Evolutionary conservation across 2,888 invertebrate genomes (phyloP).

Genomic region (Polydrusus pterygomalis): DNA sequence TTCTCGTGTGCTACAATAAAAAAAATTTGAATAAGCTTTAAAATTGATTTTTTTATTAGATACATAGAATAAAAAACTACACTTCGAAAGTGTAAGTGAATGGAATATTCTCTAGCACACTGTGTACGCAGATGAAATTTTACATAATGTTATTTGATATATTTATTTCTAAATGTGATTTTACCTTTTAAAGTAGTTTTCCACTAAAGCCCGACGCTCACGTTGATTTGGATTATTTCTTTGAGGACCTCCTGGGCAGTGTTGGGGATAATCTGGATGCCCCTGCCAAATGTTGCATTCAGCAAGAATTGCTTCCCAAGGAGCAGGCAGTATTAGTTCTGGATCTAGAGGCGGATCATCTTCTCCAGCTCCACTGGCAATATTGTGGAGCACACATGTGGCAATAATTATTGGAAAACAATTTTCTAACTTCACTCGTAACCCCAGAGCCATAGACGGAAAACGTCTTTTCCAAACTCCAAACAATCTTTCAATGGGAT

Average conservation of each 20-base stretch:
- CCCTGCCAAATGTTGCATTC: not conserved
- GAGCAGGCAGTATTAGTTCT: conserved; percentile 12
- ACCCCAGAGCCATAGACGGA: conserved; percentile 18
- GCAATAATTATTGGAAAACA: conserved; percentile 16
- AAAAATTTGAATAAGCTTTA: too few species aligned
- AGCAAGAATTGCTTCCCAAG: conserved; percentile 12
- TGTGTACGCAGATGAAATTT: too few species aligned
- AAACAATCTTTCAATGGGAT: conserved; percentile 6
- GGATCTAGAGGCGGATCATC: conserved; percentile 1
- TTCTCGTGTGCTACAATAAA: too few species aligned
- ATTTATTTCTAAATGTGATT: too few species aligned
- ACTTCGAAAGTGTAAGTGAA: too few species aligned
- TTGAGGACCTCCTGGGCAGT: not conserved
- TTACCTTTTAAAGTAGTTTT: too few species aligned
- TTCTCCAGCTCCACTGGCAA: conserved; percentile 12
- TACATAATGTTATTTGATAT: too few species aligned
- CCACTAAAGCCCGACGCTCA: conserved; percentile 8
- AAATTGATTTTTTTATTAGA: too few species aligned
- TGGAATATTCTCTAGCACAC: too few species aligned
- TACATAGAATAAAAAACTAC: too few species aligned
- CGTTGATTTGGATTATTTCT: conserved; percentile 15
- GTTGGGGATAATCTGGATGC: not conserved
- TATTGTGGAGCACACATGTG: conserved; percentile 19
- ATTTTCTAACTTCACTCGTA: conserved; percentile 10
- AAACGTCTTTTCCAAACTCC: conserved; percentile 9